Evolutionary conservation across 92 coral and sea anemone genomes (phyloP).

Genomic region (Porites rus): DNA sequence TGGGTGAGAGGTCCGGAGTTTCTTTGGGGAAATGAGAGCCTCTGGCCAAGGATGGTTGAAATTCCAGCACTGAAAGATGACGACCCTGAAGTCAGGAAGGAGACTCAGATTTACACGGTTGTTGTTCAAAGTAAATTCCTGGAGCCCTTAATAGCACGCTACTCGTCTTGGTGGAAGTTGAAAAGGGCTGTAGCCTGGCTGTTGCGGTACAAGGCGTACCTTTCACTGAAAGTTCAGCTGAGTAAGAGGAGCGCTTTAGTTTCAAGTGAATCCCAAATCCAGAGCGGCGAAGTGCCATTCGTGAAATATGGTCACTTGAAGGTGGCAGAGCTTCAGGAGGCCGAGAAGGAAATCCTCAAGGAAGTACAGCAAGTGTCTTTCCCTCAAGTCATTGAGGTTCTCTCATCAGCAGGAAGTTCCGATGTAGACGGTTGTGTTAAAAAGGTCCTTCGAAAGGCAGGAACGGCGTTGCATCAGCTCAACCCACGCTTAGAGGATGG

Average conservation of each 20-base stretch:
- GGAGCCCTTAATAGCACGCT: not conserved
- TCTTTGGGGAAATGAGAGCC: constrained; percentile 56
- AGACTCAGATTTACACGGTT: constrained; percentile 33
- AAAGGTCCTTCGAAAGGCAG: not conserved
- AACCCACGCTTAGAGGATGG: not conserved
- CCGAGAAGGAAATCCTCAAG: constrained; percentile 39
- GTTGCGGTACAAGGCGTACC: constrained; percentile 39
- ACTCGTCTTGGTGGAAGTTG: constrained; percentile 40
- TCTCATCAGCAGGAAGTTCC: not conserved
- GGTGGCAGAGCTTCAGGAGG: constrained; percentile 45
- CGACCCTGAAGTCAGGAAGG: constrained; percentile 67
- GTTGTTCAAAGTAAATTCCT: too few relatives aligned
- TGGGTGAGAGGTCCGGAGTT: constrained; percentile 67
- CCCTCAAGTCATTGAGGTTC: constrained; percentile 6
- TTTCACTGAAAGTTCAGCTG: constrained; percentile 7
- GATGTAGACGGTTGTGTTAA: not conserved
- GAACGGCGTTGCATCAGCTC: not conserved
- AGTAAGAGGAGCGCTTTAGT: not conserved
- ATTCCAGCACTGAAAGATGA: constrained; percentile 58
- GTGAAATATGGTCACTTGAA: constrained; percentile 10
- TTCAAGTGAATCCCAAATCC: not conserved
- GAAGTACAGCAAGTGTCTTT: constrained; percentile 49
- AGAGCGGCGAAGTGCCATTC: not conserved
- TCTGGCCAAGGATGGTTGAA: constrained; percentile 51
- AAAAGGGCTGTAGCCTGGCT: constrained; percentile 53